Base-by-base conservation (phyloP, 2,113 vertebrate species). In the Phrynocephalus versicolor region DNA sequence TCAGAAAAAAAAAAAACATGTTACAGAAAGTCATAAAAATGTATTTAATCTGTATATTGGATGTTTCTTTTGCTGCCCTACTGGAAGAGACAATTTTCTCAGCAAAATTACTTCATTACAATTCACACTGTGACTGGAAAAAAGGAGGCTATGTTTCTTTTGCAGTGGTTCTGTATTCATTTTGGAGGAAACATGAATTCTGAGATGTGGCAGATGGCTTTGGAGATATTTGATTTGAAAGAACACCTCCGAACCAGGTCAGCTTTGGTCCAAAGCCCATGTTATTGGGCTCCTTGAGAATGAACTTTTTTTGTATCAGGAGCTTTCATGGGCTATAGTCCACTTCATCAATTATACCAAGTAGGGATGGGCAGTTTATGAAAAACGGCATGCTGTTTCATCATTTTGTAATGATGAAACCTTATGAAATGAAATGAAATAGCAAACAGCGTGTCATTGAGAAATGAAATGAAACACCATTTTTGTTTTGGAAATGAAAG, bases 1-100 rank as follows among this genome's bases (percentile, higher is more conserved):
- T 25, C n/a, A 25, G 67, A 78, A 33, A 69, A 3, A 80, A 82
- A 82, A n/a, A 72, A 62, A 2, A 25, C n/a, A 79, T 35, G 67
- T 72, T 78, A 73, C 67, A 72, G 72, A 72, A 27, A 51, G 69
- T 72, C 69, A 30, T 85, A 62, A n/a, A 79, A 62, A 85, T 70
- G 37, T 35, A 72, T 6, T 80, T 73, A 73, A 55, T 73, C 79
- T 73, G 30, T 73, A 85, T 62, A 77, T 80, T 85, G 77, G 57
- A 79, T 73, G 41, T 85, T 79, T 79, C 30, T 62, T 80, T 39
- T 33, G 37, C 37, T 71, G 45, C 35, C 30, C 39, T 72, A 33
- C 55, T 51, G 69, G 39, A 85, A 85, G 21, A 78, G n/a, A 51
- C 41, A 51, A 85, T 85, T 85, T 82, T 80, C 30, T 27, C 23